Conservation (phyloP, 2,888 invertebrate species). For the Mesoligia furuncula region DNA sequence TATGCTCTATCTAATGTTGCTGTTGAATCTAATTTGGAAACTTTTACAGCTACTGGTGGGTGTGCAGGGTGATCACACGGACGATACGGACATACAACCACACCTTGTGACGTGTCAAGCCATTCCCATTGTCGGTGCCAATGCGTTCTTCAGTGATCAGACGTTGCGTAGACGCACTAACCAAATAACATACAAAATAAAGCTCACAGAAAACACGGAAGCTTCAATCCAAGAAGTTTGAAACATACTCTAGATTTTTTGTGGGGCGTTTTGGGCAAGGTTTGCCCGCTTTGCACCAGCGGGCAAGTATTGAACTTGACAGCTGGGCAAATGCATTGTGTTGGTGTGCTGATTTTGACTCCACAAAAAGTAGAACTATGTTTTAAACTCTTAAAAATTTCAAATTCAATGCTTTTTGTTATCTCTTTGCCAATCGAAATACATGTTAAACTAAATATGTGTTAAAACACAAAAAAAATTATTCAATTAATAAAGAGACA, state of each 20-base stretch:
- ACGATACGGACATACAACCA: constrained; percentile 74
- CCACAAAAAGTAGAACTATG: constrained; percentile 25
- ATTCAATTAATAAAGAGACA: constrained; percentile 44
- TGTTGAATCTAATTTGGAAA: constrained; percentile 45
- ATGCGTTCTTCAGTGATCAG: constrained; percentile 80
- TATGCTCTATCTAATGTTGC: constrained; percentile 13
- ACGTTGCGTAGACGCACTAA: constrained; percentile 89
- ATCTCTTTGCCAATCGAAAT: constrained; percentile 47
- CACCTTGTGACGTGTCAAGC: constrained; percentile 83
- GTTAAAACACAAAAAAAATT: background rate
- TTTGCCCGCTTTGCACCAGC: background rate
- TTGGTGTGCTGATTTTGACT: background rate
- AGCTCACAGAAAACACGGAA: constrained; percentile 58
- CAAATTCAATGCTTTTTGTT: constrained; percentile 21
- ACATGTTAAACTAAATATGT: background rate
- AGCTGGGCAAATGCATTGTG: constrained; percentile 2
- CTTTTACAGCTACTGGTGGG: constrained; percentile 67
- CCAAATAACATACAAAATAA: constrained; percentile 64
- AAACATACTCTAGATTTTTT: constrained; percentile 37
- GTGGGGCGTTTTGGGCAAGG: background rate
- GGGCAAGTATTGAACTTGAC: background rate
- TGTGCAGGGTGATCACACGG: constrained; percentile 82
- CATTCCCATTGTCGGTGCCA: constrained; percentile 84
- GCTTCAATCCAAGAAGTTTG: constrained; percentile 44
- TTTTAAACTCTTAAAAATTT: constrained; percentile 25